These are phyloP conservation scores for Corythaixoides concolor DNA, from an alignment of 2,113 vertebrate genomes.

Conservation along the genomic window DNA sequence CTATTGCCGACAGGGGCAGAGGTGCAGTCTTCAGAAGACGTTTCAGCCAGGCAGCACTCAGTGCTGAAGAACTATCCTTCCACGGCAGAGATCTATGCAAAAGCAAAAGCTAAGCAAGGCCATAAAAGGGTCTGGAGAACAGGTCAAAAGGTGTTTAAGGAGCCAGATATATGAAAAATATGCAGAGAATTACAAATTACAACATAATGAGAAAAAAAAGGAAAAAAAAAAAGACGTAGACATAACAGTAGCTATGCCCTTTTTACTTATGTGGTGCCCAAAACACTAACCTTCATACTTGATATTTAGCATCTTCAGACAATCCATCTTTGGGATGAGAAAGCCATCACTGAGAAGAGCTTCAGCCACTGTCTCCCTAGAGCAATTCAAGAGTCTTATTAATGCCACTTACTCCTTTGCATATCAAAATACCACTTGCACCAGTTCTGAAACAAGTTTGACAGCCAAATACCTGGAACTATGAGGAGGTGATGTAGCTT, in stretches of 20 bases:
- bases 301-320: constrained; percentile 84
- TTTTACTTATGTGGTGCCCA: not conserved
- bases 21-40: not conserved
- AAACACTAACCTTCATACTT: constrained; percentile 75
- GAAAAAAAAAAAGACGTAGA: not conserved
- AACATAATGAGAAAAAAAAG: not conserved
- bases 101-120: not conserved
- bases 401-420: not conserved
- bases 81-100: not conserved
- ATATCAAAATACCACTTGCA: not conserved
- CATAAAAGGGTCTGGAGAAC: not conserved
- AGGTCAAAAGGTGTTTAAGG: not conserved
- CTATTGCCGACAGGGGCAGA: not conserved
- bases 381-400: constrained; percentile 3
- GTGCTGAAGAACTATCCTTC: not conserved
- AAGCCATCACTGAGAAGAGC: constrained; percentile 89
- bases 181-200: not conserved
- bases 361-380: constrained; percentile 77
- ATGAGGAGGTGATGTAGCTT: not conserved
- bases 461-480: not conserved
- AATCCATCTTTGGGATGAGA: constrained; percentile 87
- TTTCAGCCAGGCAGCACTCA: not conserved
- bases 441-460: not conserved
- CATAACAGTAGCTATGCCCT: not conserved
- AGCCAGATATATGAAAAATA: not conserved